phyloP scores from a whole-genome alignment of 64 coral and sea anemone species.

The Montipora efflorescens region DNA sequence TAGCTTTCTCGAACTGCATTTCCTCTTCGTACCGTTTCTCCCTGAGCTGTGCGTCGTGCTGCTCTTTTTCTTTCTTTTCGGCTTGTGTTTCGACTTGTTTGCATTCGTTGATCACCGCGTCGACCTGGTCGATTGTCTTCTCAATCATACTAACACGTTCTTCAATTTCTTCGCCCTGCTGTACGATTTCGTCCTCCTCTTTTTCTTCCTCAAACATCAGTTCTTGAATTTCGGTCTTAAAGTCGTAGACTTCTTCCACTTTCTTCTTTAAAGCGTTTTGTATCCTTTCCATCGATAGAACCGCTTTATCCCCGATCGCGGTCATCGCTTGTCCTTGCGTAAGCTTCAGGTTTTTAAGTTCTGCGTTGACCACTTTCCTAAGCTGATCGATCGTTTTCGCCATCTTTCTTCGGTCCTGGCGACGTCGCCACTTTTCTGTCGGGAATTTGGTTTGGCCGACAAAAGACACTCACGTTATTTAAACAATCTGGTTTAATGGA shows the following conservation, averaged over 20 bases:
- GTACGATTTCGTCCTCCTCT: background rate
- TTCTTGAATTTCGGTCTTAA: conserved; percentile 22
- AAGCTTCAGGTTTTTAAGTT: background rate
- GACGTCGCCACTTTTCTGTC: conserved; percentile 39
- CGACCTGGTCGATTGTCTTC: no score
- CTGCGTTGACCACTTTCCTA: background rate
- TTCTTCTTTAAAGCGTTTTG: conserved; percentile 26
- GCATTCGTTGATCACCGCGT: no score
- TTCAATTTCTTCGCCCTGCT: no score
- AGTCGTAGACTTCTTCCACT: conserved; percentile 56
- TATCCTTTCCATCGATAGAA: conserved; percentile 41
- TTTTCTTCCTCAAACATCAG: background rate
- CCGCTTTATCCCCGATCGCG: conserved; percentile 8
- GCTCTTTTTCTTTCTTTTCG: background rate
- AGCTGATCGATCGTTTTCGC: background rate
- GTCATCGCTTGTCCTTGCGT: background rate
- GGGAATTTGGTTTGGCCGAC: conserved; percentile 2
- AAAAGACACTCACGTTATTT: background rate
- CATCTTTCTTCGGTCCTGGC: background rate
- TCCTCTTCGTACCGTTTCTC: background rate
- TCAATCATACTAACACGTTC: no score
- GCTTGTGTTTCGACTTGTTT: background rate
- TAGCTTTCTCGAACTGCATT: background rate
- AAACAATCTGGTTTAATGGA: no score
- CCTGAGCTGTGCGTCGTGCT: background rate